Base-by-base conservation (phyloP, 2,113 vertebrate genomes). In the Gallinago undulata region DNA sequence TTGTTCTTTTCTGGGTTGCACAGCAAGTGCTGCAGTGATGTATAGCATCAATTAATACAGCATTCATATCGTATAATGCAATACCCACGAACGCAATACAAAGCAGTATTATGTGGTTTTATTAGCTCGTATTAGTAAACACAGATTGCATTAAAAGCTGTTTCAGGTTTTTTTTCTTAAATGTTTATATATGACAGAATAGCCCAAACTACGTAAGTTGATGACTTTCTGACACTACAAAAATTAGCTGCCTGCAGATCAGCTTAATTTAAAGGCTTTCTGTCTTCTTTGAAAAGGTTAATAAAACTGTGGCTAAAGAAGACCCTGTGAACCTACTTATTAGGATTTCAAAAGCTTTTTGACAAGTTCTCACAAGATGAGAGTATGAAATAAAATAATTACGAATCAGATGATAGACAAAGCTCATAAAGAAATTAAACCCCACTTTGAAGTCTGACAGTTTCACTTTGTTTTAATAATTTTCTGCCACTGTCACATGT, bases 131-230 rank as follows among this genome's bases (percentile, higher is more conserved):
- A 95, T 97, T 97, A 97, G 96, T 98, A 98, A 98, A 98, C 97
- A 98, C 97, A 98, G 97, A 97, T 97, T 98, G 97, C 96, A 97
- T 97, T 97, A 96, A 98, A 98, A 98, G 94, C 96, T 96, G 90
- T 96, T 97, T 96, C 80, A 72, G 41, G 97, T 97, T 97, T 96
- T 94, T 97, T 97, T 98, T 4, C 19, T 97, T 62, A 84, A 96
- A 96, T 95, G 86, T 95, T 97, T 97, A 60, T 89, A 90, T 96
- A 91, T 77, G 94, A 96, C 97, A 97, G 81, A 97, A 88, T 96
- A 90, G 47, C 96, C 93, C 59, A 91, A 96, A 96, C 79, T 94
- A 89, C 69, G 93, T 92, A 96, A 97, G 96, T 84, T 19, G 59
- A 83, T 92, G 89, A 94, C 94, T 95, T 95, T 97, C 93, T 95